A percentile compares a stretch with the other conserved stretches of the same genome.
phyloP scores from a whole-genome alignment of 2,113 vertebrate genomes.

The Caretta caretta region DNA sequence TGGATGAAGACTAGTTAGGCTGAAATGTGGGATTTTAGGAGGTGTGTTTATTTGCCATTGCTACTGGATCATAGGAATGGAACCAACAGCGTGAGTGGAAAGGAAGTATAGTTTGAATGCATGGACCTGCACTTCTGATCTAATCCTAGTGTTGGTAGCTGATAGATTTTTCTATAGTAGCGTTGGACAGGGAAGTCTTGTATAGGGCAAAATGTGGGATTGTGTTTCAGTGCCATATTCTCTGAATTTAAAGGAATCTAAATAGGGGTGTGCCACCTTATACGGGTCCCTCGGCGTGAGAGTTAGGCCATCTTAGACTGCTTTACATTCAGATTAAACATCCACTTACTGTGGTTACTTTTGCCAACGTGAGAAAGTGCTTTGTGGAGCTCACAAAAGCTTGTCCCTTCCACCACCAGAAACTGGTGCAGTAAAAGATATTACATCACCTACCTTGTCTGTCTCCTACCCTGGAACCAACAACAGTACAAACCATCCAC shows the following conservation, averaged over 20 bases:
- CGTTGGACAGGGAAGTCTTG: background rate
- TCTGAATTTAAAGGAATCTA: too few species aligned
- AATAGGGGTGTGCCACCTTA: background rate
- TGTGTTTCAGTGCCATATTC: too few species aligned
- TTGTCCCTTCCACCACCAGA: too few species aligned
- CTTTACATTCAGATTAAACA: background rate
- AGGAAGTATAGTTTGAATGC: accelerated
- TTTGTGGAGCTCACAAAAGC: too few species aligned
- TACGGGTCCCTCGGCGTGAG: background rate
- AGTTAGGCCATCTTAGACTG: background rate
- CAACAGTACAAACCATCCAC: too few species aligned
- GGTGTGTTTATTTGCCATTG: accelerated
- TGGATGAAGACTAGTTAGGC: background rate
- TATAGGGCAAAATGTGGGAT: background rate
- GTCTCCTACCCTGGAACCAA: too few species aligned
- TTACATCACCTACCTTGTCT: too few species aligned
- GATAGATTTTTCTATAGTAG: background rate
- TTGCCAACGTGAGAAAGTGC: too few species aligned
- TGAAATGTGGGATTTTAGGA: background rate
- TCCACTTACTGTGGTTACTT: too few species aligned
- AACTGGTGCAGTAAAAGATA: too few species aligned
- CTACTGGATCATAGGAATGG: background rate
- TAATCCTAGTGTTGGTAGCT: background rate
- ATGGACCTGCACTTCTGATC: background rate
- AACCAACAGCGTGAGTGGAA: background rate